These are phyloP conservation scores for Cylindroiulus punctatus DNA, from an alignment of 2,888 invertebrate species.

Conservation along the genomic window DNA sequence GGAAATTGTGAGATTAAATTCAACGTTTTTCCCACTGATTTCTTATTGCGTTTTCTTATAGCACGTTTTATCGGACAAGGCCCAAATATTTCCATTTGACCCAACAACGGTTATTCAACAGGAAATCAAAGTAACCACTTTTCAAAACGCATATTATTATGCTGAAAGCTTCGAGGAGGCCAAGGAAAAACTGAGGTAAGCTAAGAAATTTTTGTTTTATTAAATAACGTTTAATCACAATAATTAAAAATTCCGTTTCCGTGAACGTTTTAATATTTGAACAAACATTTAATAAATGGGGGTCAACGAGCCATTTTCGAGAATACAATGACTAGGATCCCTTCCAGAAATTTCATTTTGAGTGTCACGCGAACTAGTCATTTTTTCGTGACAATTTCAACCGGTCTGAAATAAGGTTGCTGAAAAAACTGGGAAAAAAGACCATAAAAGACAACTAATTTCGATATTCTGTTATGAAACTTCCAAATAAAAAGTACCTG, in stretches of 20 bases:
- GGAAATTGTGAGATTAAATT: too few species aligned
- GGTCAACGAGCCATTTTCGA: background rate
- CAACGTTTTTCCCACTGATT: too few species aligned
- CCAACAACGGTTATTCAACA: constrained; percentile 89
- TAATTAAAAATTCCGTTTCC: background rate
- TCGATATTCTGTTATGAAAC: too few species aligned
- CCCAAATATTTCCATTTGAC: constrained; percentile 85
- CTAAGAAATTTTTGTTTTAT: too few species aligned
- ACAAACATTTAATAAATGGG: background rate
- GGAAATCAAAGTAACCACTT: constrained; percentile 96
- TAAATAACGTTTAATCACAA: background rate
- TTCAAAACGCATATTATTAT: constrained; percentile 96
- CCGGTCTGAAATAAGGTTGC: background rate
- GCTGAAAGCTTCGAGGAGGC: constrained; percentile 98
- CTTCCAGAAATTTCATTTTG: background rate
- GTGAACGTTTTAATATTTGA: background rate
- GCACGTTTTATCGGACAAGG: constrained; percentile 66
- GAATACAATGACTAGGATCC: background rate
- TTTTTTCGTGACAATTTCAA: background rate
- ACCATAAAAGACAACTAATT: too few species aligned
- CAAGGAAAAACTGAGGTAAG: constrained; percentile 97
- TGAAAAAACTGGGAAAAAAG: too few species aligned
- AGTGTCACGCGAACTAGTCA: background rate
- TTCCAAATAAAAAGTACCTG: too few species aligned
- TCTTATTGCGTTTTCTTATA: too few species aligned